These are phyloP conservation scores for Bothrops jararaca DNA, from an alignment of 2,113 vertebrate genomes.

Conservation along the genomic window DNA sequence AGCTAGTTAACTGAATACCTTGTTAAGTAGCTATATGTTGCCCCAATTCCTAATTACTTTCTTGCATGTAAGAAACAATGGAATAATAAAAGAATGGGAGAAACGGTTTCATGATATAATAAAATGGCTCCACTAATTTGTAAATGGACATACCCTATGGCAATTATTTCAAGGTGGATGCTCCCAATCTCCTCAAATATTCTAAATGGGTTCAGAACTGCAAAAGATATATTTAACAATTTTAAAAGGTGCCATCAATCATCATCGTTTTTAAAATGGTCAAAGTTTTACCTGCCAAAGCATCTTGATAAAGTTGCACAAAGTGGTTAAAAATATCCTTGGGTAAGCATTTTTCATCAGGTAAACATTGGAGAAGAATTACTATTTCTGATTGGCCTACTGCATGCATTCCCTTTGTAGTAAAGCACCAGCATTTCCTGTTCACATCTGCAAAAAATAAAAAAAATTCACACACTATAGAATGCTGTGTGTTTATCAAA, in stretches of 20 bases:
- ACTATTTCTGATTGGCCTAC: conserved; percentile 95
- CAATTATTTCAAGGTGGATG: neutral
- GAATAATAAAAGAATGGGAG: neutral
- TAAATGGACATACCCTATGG: neutral
- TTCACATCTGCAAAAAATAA: conserved; percentile 84
- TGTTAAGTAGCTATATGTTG: neutral
- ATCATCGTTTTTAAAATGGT: conserved; percentile 27
- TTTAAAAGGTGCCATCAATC: neutral
- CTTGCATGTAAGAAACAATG: neutral
- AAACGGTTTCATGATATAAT: neutral
- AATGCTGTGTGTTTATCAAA: neutral
- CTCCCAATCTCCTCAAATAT: neutral
- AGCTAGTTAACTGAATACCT: neutral
- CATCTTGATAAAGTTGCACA: conserved; percentile 95
- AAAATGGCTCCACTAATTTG: neutral
- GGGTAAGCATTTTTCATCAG: conserved; percentile 94
- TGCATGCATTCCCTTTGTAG: conserved; percentile 96
- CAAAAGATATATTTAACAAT: neutral
- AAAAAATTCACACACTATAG: accelerated
- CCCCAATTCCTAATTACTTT: neutral
- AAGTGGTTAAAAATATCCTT: conserved; percentile 96
- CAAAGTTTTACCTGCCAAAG: conserved; percentile 79
- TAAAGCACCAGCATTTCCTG: conserved; percentile 97
- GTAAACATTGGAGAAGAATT: conserved; percentile 94
- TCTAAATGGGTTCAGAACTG: neutral